Percentiles rank a stretch among this genome's conserved stretches.
Evolutionary conservation across 1,140 invertebrate genomes (phyloP).

Genomic region (Drepana arcuata): DNA sequence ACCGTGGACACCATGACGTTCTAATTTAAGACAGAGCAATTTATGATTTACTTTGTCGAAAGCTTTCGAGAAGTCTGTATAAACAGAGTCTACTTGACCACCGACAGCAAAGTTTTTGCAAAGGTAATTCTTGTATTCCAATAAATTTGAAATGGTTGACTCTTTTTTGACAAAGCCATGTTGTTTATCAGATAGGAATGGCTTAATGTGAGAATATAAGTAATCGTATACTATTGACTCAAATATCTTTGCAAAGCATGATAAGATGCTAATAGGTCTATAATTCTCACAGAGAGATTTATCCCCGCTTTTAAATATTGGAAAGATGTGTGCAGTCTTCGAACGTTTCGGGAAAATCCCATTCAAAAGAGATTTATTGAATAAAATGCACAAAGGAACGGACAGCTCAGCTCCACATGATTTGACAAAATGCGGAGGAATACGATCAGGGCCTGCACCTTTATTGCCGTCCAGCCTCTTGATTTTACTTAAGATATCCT

Average conservation of each 20-base stretch:
- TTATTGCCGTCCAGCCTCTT: conserved; percentile 5
- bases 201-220: neutral
- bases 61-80: no score
- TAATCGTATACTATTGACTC: conserved; percentile 4
- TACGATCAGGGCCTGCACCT: conserved; percentile 8
- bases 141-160: conserved; percentile 4
- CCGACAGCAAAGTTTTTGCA: conserved; percentile 2
- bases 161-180: conserved; percentile 8
- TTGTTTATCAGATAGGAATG: conserved; percentile 1
- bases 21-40: neutral
- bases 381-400: conserved; percentile 4
- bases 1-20: neutral
- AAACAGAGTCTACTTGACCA: conserved; percentile 3
- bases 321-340: conserved; percentile 10
- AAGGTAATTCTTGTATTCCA: conserved; percentile 9
- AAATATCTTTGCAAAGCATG: conserved; percentile 10
- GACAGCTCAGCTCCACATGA: conserved; percentile 2
- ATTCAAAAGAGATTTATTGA: conserved; percentile 6
- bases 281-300: conserved; percentile 9
- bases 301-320: conserved; percentile 12
- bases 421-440: conserved; percentile 9
- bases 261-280: conserved; percentile 13
- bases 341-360: conserved; percentile 8
- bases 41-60: no score
- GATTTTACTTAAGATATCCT: conserved; percentile 1